Evolutionary conservation across 2,888 invertebrate species (phyloP).

Genomic region (Heliconius sara): DNA sequence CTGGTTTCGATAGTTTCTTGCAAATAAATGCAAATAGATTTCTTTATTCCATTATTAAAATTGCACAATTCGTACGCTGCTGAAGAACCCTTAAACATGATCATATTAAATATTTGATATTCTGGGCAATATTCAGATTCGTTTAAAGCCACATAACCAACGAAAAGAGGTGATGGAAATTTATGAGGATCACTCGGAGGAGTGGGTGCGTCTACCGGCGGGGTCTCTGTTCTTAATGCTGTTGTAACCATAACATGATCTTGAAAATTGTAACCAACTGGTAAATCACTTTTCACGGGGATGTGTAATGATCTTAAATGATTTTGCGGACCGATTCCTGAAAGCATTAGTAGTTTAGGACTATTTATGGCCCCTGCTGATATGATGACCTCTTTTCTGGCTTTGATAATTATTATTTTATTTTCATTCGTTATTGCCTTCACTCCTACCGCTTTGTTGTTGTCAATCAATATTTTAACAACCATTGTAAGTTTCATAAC

Average conservation of each 20-base stretch:
- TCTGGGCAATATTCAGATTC: slow-evolving; percentile 51
- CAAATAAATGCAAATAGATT: slow-evolving; percentile 47
- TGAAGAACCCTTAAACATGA: slow-evolving; percentile 38
- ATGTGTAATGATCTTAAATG: slow-evolving; percentile 69
- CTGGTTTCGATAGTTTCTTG: neutral
- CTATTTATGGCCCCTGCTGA: slow-evolving; percentile 67
- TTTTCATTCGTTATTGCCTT: slow-evolving; percentile 43
- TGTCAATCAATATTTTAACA: slow-evolving; percentile 51
- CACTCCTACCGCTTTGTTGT: slow-evolving; percentile 53
- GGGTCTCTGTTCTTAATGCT: slow-evolving; percentile 47
- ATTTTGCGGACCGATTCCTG: slow-evolving; percentile 58
- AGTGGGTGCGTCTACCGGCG: slow-evolving; percentile 65
- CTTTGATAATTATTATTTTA: slow-evolving; percentile 43
- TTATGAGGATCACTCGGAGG: slow-evolving; percentile 49
- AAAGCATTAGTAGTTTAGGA: slow-evolving; percentile 54
- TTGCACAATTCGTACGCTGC: slow-evolving; percentile 41
- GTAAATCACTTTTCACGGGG: slow-evolving; percentile 54
- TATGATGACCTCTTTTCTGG: slow-evolving; percentile 59
- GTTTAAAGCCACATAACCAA: slow-evolving; percentile 53
- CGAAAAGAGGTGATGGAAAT: slow-evolving; percentile 48
- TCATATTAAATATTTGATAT: slow-evolving; percentile 51
- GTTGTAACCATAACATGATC: slow-evolving; percentile 54
- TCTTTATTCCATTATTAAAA: slow-evolving; percentile 79
- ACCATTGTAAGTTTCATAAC: slow-evolving; percentile 51
- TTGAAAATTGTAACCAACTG: slow-evolving; percentile 56